A percentile compares a stretch with the other conserved stretches of the same genome.
These are phyloP conservation scores for Hydrolagus affinis DNA, from an alignment of 2,113 vertebrate genomes.

Conservation along the genomic window DNA sequence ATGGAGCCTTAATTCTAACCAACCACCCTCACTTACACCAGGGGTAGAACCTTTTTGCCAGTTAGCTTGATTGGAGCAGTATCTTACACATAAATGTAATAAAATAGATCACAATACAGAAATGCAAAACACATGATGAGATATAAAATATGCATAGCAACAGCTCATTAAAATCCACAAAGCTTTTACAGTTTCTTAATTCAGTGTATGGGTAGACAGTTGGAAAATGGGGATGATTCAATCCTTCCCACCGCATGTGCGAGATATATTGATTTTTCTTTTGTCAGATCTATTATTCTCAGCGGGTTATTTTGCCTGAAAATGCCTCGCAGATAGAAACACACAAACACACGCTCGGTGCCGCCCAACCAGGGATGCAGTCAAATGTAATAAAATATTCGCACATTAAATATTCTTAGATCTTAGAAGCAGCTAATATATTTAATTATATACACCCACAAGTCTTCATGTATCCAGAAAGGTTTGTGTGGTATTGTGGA, in stretches of 20 bases:
- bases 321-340: neutral
- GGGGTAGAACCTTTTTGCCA: neutral
- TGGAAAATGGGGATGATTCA: neutral
- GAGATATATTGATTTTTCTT: neutral
- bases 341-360: neutral
- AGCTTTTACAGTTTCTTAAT: neutral
- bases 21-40: neutral
- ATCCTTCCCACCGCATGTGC: too few species aligned
- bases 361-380: neutral
- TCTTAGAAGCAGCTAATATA: neutral
- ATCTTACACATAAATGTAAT: neutral
- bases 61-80: neutral
- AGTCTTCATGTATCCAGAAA: neutral
- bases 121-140: neutral
- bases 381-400: neutral
- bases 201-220: neutral
- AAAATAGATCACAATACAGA: neutral
- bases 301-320: neutral
- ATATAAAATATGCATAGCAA: neutral
- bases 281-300: neutral
- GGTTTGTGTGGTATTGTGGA: too few species aligned
- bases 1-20: too few species aligned
- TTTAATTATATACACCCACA: neutral
- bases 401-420: too few species aligned
- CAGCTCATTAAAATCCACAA: neutral